These are phyloP conservation scores for Coreoperca whiteheadi DNA, from an alignment of 2,113 vertebrate genomes.

Conservation along the genomic window DNA sequence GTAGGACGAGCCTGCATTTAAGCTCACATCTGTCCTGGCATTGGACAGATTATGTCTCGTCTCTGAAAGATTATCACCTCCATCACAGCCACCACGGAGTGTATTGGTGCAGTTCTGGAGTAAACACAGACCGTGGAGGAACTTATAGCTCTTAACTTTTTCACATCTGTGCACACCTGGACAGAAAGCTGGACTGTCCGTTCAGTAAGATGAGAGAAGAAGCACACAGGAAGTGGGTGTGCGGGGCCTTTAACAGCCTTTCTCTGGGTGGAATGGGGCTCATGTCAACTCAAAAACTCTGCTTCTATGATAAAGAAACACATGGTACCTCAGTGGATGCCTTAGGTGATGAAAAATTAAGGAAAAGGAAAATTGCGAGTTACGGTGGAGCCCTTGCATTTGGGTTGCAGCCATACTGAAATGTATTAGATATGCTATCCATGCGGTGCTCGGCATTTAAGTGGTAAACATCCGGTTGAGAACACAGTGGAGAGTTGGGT, in stretches of 20 bases:
- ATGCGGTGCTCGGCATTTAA: neutral
- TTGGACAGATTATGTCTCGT: too few relatives aligned
- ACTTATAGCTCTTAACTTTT: constrained; percentile 39
- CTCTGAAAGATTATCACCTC: constrained; percentile 13
- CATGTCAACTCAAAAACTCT: constrained; percentile 38
- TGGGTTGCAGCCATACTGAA: neutral
- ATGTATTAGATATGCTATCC: constrained; percentile 15
- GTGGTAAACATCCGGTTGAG: constrained; percentile 57
- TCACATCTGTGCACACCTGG: constrained; percentile 42
- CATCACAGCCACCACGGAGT: neutral
- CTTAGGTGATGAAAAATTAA: constrained; percentile 22
- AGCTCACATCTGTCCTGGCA: neutral
- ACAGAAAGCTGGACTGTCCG: neutral
- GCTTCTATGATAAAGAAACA: constrained; percentile 41
- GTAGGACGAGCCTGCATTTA: neutral
- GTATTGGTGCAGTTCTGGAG: constrained; percentile 5
- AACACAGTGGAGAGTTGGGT: constrained; percentile 36
- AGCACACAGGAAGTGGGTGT: constrained; percentile 56
- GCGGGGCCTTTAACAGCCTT: constrained; percentile 39
- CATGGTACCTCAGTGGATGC: constrained; percentile 14
- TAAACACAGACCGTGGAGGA: constrained; percentile 19
- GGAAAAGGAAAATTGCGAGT: neutral
- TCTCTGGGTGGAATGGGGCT: constrained; percentile 37
- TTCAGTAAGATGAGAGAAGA: constrained; percentile 60
- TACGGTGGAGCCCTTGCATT: constrained; percentile 5